Conservation (phyloP, 2,113 vertebrate species). For the Trinectes maculatus region DNA sequence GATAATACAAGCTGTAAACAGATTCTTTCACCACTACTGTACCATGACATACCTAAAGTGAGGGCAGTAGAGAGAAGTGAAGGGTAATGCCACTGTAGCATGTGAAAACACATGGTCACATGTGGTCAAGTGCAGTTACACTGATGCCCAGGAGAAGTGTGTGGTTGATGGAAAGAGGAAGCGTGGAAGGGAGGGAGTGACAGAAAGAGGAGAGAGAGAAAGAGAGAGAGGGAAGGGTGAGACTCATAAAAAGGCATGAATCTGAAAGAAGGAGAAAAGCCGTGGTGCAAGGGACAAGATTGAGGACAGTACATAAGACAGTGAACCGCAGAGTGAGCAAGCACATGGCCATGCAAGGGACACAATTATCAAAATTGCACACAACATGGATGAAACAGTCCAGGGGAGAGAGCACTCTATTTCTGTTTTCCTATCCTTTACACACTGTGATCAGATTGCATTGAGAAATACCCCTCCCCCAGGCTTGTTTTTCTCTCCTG, state of each 20-base stretch:
- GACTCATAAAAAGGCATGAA: conserved; percentile 3
- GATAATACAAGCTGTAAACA: background rate
- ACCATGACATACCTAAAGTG: background rate
- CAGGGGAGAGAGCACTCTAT: background rate
- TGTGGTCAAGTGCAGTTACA: background rate
- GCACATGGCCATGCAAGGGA: background rate
- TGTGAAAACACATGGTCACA: conserved; percentile 7
- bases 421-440: conserved; percentile 4
- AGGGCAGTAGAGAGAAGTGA: background rate
- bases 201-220: too few species aligned
- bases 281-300: background rate
- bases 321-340: background rate
- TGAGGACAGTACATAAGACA: background rate
- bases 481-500: conserved; percentile 51
- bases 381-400: background rate
- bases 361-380: conserved; percentile 13
- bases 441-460: conserved; percentile 33
- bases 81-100: background rate
- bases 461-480: conserved; percentile 43
- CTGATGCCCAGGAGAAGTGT: conserved; percentile 1
- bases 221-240: conserved; percentile 3
- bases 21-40: conserved; percentile 1
- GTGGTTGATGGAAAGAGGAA: conserved; percentile 7
- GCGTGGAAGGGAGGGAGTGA: background rate
- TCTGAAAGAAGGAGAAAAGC: conserved; percentile 12